A percentile compares a stretch with the other conserved stretches of the same genome.
phyloP scores from a whole-genome alignment of 1,140 invertebrate genomes.

The Drosophila nannoptera region DNA sequence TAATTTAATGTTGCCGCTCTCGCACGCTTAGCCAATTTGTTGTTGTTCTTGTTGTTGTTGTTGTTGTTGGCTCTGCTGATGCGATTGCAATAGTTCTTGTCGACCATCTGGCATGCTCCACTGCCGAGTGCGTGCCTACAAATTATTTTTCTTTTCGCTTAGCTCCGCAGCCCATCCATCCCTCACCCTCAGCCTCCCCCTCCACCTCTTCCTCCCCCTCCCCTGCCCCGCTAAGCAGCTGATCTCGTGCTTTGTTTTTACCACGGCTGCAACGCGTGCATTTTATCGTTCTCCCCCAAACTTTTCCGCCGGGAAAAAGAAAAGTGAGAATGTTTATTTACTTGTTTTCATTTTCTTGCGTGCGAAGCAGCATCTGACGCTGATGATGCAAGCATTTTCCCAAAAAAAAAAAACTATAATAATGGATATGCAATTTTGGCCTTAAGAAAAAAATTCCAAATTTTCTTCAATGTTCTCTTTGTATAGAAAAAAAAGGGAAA shows the following conservation, averaged over 20 bases:
- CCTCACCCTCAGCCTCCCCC: conserved; percentile 7
- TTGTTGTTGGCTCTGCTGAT: conserved; percentile 14
- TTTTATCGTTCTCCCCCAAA: conserved; percentile 58
- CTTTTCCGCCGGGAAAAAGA: conserved; percentile 1
- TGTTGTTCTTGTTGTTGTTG: background rate
- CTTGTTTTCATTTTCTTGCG: conserved; percentile 24
- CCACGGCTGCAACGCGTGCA: conserved; percentile 63
- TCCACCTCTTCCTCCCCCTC: conserved; percentile 9
- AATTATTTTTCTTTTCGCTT: conserved; percentile 25
- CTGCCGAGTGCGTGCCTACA: conserved; percentile 48
- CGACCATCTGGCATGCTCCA: conserved; percentile 52
- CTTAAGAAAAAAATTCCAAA: too few relatives aligned
- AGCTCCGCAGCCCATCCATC: too few relatives aligned
- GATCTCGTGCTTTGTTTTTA: conserved; percentile 25
- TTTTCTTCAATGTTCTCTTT: too few relatives aligned
- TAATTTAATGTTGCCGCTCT: conserved; percentile 43
- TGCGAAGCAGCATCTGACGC: conserved; percentile 8
- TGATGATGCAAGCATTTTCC: conserved; percentile 42
- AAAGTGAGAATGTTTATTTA: conserved; percentile 39
- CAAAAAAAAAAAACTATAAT: background rate
- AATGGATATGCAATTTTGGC: background rate
- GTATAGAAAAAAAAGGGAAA: too few relatives aligned
- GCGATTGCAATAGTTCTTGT: conserved; percentile 34
- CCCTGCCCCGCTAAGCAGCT: conserved; percentile 2
- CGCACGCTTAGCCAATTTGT: conserved; percentile 42